Evolutionary conservation across 2,113 vertebrate species (phyloP), one percentile per base, ranked within the genome.

Genomic region (Gobio gobio): DNA sequence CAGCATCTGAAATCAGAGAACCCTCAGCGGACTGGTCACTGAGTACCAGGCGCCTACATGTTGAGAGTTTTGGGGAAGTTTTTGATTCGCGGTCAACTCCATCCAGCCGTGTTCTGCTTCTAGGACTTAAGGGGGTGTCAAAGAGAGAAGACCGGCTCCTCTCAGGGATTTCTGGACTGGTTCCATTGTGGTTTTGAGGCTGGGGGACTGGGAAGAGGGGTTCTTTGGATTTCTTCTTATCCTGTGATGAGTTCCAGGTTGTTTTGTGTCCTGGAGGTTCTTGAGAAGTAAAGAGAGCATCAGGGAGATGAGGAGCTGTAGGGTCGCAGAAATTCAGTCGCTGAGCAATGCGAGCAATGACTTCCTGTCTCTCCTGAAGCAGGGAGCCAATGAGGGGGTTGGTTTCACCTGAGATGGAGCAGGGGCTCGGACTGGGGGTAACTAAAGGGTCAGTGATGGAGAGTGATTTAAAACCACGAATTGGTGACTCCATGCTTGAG

Each of bases 341-440:
- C 92, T 99, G 97, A 86, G 98, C 97, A 63, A 99, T 99, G 89
- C 98, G 96, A 74, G 98, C 97, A 3, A 99, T 99, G 83, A 99
- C 97, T 89, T 99, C 97, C 89, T 99, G 97, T 84, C 97, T 94
- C 72, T 99, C 97, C 85, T 98, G 98, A 91, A 99, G 97, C 86
- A 99, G 93, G 72, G 96, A 98, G 78, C 97, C 97, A 89, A 99
- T 99, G 90, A 98, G 92, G 86, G 97, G 97, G 90, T 97, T 98
- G 40, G 95, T 94, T 88, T 98, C 97, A 20, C 92, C 94, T 1
- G 91, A 87, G 13, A 93, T 33, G n/a, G 95, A 93, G 86, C 93
- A 92, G 20, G 94, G 94, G 88, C 94, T 94, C 36, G 93, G 93
- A 84, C 86, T 93, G 51, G 93, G 93, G 0, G 93, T 90, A 20